Conservation (phyloP, 2,797 vertebrate genomes). For the Tokudaia muenninki region DNA sequence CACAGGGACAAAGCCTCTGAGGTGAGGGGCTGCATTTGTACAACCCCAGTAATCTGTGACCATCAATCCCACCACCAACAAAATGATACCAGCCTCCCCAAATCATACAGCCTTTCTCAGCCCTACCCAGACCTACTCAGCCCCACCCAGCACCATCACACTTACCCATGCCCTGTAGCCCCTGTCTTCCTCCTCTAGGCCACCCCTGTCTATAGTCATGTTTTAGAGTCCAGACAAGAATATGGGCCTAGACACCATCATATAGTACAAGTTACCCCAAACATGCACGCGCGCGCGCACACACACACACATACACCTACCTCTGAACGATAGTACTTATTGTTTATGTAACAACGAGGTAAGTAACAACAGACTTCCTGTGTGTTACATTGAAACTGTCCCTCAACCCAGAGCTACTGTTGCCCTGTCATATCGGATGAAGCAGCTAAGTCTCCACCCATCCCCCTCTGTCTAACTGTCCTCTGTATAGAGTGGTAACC, state of each 20-base stretch:
- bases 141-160: neutral
- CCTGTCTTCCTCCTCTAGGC: neutral
- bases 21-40: no score
- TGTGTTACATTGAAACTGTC: no score
- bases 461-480: neutral
- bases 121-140: neutral
- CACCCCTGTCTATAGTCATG: no score
- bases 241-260: accelerated
- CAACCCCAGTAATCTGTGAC: neutral
- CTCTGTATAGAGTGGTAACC: neutral
- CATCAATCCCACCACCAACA: neutral
- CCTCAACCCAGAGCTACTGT: neutral
- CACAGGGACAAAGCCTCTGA: neutral
- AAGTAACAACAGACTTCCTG: neutral
- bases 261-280: neutral
- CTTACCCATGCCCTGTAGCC: accelerated
- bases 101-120: no score
- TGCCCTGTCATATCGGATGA: neutral
- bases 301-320: neutral
- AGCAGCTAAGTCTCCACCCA: neutral
- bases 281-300: neutral
- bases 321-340: neutral
- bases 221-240: neutral
- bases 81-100: neutral
- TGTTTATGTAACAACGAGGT: neutral